Percentiles rank a stretch among this genome's conserved stretches.
phyloP scores from a whole-genome alignment of 1,140 invertebrate genomes.

The Stratiolaelaps scimitus region DNA sequence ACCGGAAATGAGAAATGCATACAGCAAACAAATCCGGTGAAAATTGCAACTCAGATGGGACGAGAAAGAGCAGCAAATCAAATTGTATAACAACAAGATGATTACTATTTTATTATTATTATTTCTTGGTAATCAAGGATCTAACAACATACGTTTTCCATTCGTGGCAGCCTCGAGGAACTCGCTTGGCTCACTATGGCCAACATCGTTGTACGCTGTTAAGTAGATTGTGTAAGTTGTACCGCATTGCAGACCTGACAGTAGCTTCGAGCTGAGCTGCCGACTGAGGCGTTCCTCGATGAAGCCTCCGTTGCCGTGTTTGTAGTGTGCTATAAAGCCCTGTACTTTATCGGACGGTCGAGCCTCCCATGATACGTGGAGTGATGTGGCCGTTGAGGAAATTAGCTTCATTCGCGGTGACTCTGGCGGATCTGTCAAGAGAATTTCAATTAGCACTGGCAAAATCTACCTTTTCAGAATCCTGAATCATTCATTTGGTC shows the following conservation, averaged over 20 bases:
- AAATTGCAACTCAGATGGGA: too few species aligned
- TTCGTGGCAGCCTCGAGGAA: conserved; percentile 41
- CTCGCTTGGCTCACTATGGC: conserved; percentile 40
- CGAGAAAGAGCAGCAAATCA: too few species aligned
- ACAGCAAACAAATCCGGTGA: too few species aligned
- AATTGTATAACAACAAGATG: too few species aligned
- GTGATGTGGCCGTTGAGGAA: conserved; percentile 33
- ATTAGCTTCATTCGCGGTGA: conserved; percentile 35
- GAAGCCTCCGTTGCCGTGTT: conserved; percentile 42
- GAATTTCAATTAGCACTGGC: too few species aligned
- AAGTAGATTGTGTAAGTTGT: conserved; percentile 48
- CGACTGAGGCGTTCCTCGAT: conserved; percentile 51
- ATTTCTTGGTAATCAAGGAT: too few species aligned
- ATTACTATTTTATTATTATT: too few species aligned
- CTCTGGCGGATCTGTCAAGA: conserved; percentile 34
- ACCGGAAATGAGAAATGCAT: too few species aligned
- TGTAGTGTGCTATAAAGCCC: conserved; percentile 19
- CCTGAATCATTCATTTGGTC: too few species aligned
- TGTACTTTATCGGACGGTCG: conserved; percentile 6
- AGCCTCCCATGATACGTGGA: conserved; percentile 34
- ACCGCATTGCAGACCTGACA: conserved; percentile 60
- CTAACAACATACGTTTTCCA: conserved; percentile 40
- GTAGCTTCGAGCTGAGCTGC: conserved; percentile 52
- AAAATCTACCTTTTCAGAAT: too few species aligned
- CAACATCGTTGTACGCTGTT: conserved; percentile 42